Percentiles rank a stretch among this genome's conserved stretches.
These are phyloP conservation scores for Ophion slaviceki DNA, from an alignment of 2,888 invertebrate genomes.

Conservation along the genomic window DNA sequence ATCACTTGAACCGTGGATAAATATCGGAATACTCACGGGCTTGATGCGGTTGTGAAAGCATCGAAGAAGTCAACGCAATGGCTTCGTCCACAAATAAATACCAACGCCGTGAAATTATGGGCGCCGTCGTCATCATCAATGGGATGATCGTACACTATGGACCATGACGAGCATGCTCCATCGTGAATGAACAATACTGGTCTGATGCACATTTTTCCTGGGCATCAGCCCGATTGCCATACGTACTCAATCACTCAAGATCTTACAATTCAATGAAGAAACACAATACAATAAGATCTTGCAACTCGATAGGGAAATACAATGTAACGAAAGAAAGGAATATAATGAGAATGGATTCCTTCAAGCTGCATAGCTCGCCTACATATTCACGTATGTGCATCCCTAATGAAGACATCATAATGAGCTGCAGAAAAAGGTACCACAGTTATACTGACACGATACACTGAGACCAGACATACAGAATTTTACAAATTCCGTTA, in stretches of 20 bases:
- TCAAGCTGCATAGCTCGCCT: background rate
- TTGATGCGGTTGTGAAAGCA: background rate
- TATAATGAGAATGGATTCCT: background rate
- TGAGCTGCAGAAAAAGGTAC: background rate
- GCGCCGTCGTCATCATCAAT: background rate
- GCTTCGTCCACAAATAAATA: background rate
- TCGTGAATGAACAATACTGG: background rate
- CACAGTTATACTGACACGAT: background rate
- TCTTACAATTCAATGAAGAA: background rate
- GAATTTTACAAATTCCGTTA: too few species aligned
- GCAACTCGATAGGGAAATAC: background rate
- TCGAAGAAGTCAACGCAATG: background rate
- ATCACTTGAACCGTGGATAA: conserved; percentile 22
- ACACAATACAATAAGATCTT: background rate
- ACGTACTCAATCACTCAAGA: background rate
- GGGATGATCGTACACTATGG: background rate
- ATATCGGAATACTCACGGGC: conserved; percentile 11
- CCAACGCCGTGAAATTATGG: background rate
- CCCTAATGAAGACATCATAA: background rate
- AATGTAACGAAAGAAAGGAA: background rate
- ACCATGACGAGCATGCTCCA: background rate
- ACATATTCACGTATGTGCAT: background rate
- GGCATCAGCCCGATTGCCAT: background rate
- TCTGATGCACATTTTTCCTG: background rate
- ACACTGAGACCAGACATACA: background rate